phyloP scores from a whole-genome alignment of 2,888 invertebrate species.

The Melanotus villosus region DNA sequence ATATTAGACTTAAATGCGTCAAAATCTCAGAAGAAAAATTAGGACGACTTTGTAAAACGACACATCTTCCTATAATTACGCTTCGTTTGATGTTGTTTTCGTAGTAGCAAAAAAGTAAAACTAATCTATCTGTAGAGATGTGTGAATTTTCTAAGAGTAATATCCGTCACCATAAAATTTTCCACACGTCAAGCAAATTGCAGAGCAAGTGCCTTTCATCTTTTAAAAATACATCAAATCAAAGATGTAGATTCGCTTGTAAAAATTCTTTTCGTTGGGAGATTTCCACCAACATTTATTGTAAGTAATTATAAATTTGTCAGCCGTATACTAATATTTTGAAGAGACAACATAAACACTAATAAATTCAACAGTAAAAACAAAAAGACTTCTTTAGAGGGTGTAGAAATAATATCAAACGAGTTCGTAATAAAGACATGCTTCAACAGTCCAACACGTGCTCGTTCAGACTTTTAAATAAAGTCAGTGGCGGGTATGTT shows the following conservation, averaged over 20 bases:
- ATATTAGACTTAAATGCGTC: too few relatives aligned
- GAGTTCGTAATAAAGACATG: slow-evolving; percentile 61
- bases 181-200: not conserved
- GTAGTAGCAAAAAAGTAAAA: too few relatives aligned
- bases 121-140: too few relatives aligned
- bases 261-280: slow-evolving; percentile 30
- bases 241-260: not conserved
- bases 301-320: slow-evolving; percentile 59
- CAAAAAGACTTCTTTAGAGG: slow-evolving; percentile 54
- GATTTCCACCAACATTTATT: slow-evolving; percentile 16
- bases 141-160: too few relatives aligned
- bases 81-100: too few relatives aligned
- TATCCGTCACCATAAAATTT: too few relatives aligned
- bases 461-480: slow-evolving; percentile 32
- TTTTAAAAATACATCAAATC: slow-evolving; percentile 4
- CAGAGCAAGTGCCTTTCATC: not conserved
- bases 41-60: too few relatives aligned
- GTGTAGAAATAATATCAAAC: slow-evolving; percentile 60
- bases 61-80: too few relatives aligned
- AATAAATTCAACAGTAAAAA: slow-evolving; percentile 58
- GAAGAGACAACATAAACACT: slow-evolving; percentile 56
- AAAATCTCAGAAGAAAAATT: too few relatives aligned
- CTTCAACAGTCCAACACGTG: slow-evolving; percentile 58
- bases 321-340: slow-evolving; percentile 59
- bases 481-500: slow-evolving; percentile 22